A percentile compares a stretch with the other conserved stretches of the same genome.
These are phyloP conservation scores for Polylopha cassiicola DNA, from an alignment of 2,888 invertebrate species.

Conservation along the genomic window DNA sequence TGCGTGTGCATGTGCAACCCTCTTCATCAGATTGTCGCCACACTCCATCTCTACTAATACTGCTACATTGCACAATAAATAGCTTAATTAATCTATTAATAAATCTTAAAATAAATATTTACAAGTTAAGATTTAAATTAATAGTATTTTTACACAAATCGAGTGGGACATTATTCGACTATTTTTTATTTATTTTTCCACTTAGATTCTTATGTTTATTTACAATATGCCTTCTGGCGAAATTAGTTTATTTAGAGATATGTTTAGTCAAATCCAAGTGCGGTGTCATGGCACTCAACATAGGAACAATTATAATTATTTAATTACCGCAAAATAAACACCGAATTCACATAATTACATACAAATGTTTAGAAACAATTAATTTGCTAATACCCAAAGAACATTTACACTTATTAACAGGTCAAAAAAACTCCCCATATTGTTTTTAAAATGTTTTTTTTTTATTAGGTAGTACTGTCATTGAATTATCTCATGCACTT, in stretches of 20 bases:
- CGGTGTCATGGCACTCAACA: constrained; percentile 19
- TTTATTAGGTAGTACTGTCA: too few relatives aligned
- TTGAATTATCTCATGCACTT: too few relatives aligned
- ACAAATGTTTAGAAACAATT: too few relatives aligned
- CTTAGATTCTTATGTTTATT: constrained; percentile 23
- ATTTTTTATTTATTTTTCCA: constrained; percentile 17
- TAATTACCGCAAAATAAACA: neutral
- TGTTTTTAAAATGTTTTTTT: too few relatives aligned
- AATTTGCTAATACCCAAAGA: too few relatives aligned
- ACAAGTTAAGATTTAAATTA: constrained; percentile 19
- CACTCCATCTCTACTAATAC: constrained; percentile 56
- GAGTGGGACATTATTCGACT: constrained; percentile 49
- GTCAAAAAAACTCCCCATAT: too few relatives aligned
- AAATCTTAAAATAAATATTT: constrained; percentile 26
- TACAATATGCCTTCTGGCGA: constrained; percentile 24
- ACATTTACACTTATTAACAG: too few relatives aligned
- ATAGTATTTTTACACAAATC: constrained; percentile 49
- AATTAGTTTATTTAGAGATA: constrained; percentile 7
- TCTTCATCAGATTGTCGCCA: constrained; percentile 42
- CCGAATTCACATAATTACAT: too few relatives aligned
- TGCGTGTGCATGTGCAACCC: constrained; percentile 12
- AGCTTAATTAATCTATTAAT: constrained; percentile 58
- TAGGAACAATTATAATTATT: constrained; percentile 1
- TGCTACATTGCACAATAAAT: constrained; percentile 78
- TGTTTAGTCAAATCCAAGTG: constrained; percentile 6